Conservation (phyloP, 2,113 vertebrate genomes). For the Chaetodon auriga region DNA sequence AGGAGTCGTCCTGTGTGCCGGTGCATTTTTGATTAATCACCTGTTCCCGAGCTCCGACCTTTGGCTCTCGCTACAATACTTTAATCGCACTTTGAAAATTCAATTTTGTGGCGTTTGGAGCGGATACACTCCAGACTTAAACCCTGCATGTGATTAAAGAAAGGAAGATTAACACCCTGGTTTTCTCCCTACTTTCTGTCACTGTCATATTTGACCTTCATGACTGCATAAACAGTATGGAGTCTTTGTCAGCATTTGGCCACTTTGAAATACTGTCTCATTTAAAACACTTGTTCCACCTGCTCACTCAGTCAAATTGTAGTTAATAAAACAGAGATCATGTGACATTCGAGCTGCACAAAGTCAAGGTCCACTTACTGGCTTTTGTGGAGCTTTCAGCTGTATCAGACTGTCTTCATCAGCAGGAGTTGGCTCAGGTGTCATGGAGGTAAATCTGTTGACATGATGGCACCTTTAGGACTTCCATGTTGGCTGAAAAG, state of each 20-base stretch:
- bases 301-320: neutral
- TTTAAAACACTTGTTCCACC: too few relatives aligned
- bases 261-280: neutral
- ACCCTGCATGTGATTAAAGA: slow-evolving; percentile 51
- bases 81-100: slow-evolving; percentile 63
- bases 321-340: neutral
- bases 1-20: neutral
- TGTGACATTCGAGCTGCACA: neutral
- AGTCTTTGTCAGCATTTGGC: neutral
- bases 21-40: slow-evolving; percentile 62
- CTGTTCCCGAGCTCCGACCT: slow-evolving; percentile 43
- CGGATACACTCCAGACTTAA: slow-evolving; percentile 52
- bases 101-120: slow-evolving; percentile 35
- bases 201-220: slow-evolving; percentile 46
- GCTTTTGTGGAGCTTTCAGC: neutral
- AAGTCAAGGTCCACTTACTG: neutral
- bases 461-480: neutral
- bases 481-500: neutral
- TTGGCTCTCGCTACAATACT: slow-evolving; percentile 42
- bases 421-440: neutral
- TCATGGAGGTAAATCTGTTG: neutral
- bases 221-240: neutral
- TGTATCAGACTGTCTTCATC: neutral
- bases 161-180: slow-evolving; percentile 36
- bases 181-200: slow-evolving; percentile 4